A percentile compares a stretch with the other conserved stretches of the same genome.
phyloP scores from a whole-genome alignment of 2,797 vertebrate species.

The Diceros bicornis region DNA sequence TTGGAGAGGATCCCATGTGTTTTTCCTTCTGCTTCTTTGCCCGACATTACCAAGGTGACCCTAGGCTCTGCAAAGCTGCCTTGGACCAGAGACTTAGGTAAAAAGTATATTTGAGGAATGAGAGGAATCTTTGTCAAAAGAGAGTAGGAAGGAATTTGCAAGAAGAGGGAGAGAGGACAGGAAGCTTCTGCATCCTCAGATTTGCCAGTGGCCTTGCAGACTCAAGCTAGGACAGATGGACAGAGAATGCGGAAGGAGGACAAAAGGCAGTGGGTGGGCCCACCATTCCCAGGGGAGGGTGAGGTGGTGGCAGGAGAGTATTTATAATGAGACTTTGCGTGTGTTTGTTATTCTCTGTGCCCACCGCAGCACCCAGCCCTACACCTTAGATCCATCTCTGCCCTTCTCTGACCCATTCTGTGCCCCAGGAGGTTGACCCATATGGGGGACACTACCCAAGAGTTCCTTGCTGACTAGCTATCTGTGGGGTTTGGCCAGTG shows the following conservation, averaged over 20 bases:
- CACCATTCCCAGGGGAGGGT: neutral
- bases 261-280: neutral
- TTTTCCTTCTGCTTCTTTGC: neutral
- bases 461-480: neutral
- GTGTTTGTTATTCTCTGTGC: neutral
- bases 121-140: neutral
- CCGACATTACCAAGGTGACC: neutral
- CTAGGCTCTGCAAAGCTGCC: neutral
- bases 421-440: neutral
- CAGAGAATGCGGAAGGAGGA: neutral
- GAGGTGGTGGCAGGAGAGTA: accelerated
- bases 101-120: neutral
- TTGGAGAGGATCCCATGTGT: neutral
- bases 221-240: neutral
- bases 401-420: neutral
- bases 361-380: no score
- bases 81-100: neutral
- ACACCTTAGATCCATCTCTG: neutral
- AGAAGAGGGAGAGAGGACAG: neutral
- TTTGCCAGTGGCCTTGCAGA: neutral
- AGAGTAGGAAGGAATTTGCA: neutral
- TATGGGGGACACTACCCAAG: neutral
- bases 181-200: neutral
- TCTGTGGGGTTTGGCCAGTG: neutral
- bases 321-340: neutral